Conservation (phyloP, 64 coral and sea anemone species). For the Catalaphyllia jardinei region DNA sequence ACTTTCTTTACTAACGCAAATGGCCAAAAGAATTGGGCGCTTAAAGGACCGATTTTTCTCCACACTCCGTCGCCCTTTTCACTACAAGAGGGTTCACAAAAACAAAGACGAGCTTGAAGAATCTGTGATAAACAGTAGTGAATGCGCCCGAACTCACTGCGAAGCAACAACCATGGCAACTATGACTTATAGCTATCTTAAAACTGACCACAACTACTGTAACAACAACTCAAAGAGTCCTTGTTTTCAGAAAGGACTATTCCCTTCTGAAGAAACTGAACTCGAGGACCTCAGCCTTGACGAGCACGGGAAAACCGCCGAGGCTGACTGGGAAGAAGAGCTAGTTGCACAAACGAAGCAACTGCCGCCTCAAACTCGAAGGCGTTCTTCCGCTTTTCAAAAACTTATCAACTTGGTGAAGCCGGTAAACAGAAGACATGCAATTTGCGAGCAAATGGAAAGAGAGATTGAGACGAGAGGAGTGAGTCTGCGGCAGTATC, state of each 20-base stretch:
- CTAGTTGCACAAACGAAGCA: not conserved
- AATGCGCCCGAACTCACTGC: not conserved
- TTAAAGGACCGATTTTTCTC: slow-evolving; percentile 11
- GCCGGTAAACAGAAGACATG: slow-evolving; percentile 24
- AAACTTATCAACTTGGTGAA: slow-evolving; percentile 14
- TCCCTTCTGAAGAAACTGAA: not conserved
- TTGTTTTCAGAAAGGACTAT: not conserved
- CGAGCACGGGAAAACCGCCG: not conserved
- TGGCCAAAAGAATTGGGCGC: not conserved
- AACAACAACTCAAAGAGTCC: not conserved
- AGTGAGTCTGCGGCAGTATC: slow-evolving; percentile 51
- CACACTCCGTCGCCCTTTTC: not conserved
- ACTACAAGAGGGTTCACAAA: not conserved
- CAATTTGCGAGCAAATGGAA: slow-evolving; percentile 76
- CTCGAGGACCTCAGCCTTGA: not conserved
- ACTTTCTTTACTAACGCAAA: not conserved
- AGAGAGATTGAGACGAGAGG: slow-evolving; percentile 48
- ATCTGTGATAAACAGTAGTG: not conserved
- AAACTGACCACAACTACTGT: not conserved
- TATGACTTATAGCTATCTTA: not conserved
- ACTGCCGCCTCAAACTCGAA: not conserved
- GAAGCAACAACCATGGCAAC: not conserved
- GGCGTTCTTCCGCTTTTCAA: slow-evolving; percentile 29
- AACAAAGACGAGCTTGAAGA: slow-evolving; percentile 8
- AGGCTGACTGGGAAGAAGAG: not conserved